Evolutionary conservation across 2,888 invertebrate species (phyloP).

Genomic region (Biston stratarius): DNA sequence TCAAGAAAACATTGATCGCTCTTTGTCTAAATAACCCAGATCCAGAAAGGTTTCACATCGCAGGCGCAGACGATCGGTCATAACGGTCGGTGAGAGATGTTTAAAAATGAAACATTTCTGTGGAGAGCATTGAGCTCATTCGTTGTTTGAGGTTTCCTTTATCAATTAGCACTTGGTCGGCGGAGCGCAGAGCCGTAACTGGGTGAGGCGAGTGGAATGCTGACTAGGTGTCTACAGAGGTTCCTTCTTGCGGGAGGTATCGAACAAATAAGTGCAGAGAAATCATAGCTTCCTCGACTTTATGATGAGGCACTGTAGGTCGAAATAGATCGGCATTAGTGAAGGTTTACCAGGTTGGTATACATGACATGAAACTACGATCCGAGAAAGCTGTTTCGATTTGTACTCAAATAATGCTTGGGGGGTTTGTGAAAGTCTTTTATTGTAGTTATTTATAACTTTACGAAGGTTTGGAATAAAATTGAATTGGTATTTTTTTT

Average conservation of each 20-base stretch:
- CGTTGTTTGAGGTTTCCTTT: slow-evolving; percentile 86
- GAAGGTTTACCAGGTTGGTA: slow-evolving; percentile 12
- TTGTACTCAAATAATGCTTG: not conserved
- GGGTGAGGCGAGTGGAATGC: slow-evolving; percentile 82
- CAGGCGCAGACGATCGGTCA: slow-evolving; percentile 65
- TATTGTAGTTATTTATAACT: not conserved
- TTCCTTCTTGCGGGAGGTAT: slow-evolving; percentile 63
- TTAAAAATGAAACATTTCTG: slow-evolving; percentile 86
- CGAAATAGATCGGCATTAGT: slow-evolving; percentile 3
- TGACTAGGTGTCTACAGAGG: slow-evolving; percentile 65
- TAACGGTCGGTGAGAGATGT: slow-evolving; percentile 79
- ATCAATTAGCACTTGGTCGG: slow-evolving; percentile 84
- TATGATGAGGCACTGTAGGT: slow-evolving; percentile 16
- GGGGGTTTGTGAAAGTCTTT: slow-evolving; percentile 39
- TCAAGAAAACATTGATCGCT: slow-evolving; percentile 21
- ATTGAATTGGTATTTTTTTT: no score
- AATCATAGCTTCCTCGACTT: slow-evolving; percentile 9
- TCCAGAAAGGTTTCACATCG: slow-evolving; percentile 41
- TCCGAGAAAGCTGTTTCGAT: slow-evolving; percentile 39
- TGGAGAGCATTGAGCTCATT: slow-evolving; percentile 84
- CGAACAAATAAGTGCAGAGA: slow-evolving; percentile 23
- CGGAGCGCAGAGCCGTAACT: slow-evolving; percentile 83
- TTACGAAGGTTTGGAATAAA: no score
- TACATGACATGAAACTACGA: slow-evolving; percentile 51
- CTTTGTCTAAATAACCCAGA: slow-evolving; percentile 51